A percentile compares a stretch with the other conserved stretches of the same genome.
These are phyloP conservation scores for Panthera uncia DNA, from an alignment of 2,113 vertebrate species.

Conservation along the genomic window DNA sequence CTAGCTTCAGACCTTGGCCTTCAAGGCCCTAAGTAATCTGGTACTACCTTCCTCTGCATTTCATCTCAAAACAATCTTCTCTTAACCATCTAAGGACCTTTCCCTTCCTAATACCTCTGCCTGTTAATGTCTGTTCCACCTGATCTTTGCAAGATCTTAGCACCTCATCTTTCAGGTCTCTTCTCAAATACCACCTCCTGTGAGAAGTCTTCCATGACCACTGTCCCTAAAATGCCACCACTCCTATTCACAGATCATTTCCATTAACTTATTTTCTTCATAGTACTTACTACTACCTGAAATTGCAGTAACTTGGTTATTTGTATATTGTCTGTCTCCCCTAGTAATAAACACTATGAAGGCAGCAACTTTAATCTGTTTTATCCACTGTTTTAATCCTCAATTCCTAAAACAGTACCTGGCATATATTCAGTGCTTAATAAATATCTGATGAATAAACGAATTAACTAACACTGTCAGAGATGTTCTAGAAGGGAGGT, in stretches of 20 bases:
- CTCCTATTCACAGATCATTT: neutral
- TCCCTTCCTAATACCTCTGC: neutral
- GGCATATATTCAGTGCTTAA: neutral
- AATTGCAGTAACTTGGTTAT: neutral
- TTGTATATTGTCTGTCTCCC: neutral
- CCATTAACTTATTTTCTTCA: neutral
- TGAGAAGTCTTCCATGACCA: neutral
- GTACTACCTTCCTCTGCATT: neutral
- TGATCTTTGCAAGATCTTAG: neutral
- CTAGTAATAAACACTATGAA: neutral
- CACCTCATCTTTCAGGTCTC: neutral
- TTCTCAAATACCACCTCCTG: neutral
- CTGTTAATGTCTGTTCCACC: neutral
- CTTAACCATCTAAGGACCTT: neutral
- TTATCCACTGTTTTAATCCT: constrained; percentile 18
- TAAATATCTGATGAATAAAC: neutral
- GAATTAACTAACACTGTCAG: neutral
- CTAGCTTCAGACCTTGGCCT: neutral
- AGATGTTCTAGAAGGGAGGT: neutral
- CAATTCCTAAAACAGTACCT: constrained; percentile 2
- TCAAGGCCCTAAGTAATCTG: neutral
- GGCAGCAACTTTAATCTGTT: neutral
- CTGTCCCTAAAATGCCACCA: neutral
- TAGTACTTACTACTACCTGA: neutral
- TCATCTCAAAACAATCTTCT: neutral